A percentile compares a stretch with the other conserved stretches of the same genome.
Evolutionary conservation across 1,140 invertebrate genomes (phyloP).

Genomic region (Sipha flava): DNA sequence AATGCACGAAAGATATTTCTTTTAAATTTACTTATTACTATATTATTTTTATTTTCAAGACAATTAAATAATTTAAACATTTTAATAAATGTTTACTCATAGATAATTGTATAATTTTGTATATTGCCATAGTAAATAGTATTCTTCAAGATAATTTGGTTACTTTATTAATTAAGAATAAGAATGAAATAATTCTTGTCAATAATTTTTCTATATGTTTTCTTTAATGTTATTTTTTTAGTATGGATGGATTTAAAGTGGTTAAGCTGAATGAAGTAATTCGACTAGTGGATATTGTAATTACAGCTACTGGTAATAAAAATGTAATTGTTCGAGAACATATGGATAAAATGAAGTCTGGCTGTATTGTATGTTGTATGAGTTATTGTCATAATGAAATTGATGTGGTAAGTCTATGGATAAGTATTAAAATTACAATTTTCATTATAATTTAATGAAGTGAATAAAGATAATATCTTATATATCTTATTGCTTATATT

Average conservation of each 20-base stretch:
- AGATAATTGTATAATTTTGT: no score
- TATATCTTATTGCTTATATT: no score
- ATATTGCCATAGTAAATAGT: no score
- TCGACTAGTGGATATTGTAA: constrained; percentile 83
- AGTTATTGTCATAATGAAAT: constrained; percentile 97
- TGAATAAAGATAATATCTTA: no score
- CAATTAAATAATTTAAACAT: no score
- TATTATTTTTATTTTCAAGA: constrained; percentile 4
- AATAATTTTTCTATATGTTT: constrained; percentile 6
- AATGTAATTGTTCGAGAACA: constrained; percentile 90
- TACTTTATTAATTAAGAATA: no score
- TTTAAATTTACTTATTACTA: background rate
- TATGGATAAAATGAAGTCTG: constrained; percentile 96
- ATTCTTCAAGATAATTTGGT: no score
- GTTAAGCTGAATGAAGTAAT: constrained; percentile 94
- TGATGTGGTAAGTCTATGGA: constrained; percentile 67
- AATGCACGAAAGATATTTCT: no score
- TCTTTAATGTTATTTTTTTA: constrained; percentile 44
- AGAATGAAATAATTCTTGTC: no score
- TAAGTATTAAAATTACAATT: background rate
- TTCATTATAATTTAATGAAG: no score
- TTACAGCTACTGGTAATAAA: constrained; percentile 94
- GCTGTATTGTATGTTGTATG: constrained; percentile 96
- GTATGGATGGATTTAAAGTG: constrained; percentile 95
- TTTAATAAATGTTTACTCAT: no score